phyloP scores from a whole-genome alignment of 1,140 invertebrate species.

The Stegodyphus mimosarum region DNA sequence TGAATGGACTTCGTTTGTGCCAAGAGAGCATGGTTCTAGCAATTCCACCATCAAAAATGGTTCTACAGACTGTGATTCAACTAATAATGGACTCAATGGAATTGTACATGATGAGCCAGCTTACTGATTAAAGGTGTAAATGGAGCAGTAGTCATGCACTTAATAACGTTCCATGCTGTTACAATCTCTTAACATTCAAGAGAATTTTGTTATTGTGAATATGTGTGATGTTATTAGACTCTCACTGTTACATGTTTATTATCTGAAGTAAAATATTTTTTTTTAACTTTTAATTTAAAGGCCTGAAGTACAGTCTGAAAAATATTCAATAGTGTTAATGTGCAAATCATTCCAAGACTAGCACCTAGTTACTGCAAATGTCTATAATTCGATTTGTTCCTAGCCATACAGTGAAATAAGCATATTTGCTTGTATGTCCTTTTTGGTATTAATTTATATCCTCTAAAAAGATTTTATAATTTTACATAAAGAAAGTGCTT shows the following conservation, averaged over 20 bases:
- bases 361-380: too few species aligned
- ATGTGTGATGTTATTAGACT: not conserved
- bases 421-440: too few species aligned
- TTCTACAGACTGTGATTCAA: constrained; percentile 27
- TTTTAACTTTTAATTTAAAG: not conserved
- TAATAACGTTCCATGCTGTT: constrained; percentile 29
- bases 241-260: not conserved
- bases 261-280: not conserved
- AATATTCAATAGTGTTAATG: constrained; percentile 13
- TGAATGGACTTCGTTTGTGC: constrained; percentile 78
- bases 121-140: constrained; percentile 8
- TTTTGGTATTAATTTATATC: too few species aligned
- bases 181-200: constrained; percentile 3
- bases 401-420: too few species aligned
- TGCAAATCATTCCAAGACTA: too few species aligned
- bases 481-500: too few species aligned
- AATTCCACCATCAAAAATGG: constrained; percentile 23
- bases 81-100: constrained; percentile 29
- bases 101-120: not conserved
- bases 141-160: constrained; percentile 19
- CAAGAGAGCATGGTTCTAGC: constrained; percentile 38
- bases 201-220: constrained; percentile 11
- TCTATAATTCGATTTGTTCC: too few species aligned
- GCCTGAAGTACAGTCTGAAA: constrained; percentile 5
- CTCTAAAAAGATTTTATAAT: too few species aligned